Percentiles rank a stretch among this genome's conserved stretches.
phyloP scores from a whole-genome alignment of 2,888 invertebrate genomes.

The Ophion costatus region DNA sequence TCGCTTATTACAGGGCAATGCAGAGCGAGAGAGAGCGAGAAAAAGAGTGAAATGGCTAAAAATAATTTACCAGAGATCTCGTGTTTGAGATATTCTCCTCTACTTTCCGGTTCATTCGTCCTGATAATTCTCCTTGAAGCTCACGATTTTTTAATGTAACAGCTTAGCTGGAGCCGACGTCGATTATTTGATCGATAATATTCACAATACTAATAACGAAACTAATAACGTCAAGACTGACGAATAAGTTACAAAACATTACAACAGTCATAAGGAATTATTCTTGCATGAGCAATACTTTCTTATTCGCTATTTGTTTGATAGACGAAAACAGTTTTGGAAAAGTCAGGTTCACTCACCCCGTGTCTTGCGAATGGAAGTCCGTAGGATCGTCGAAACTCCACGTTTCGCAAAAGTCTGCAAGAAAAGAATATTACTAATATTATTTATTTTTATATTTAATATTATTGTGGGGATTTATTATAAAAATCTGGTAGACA shows the following conservation, averaged over 20 bases:
- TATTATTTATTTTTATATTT: background rate
- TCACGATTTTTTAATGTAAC: too few species aligned
- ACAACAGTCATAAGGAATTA: background rate
- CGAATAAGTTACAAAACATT: background rate
- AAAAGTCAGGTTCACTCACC: constrained; percentile 28
- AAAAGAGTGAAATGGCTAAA: constrained; percentile 23
- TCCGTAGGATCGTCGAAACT: constrained; percentile 46
- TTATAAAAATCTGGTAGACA: background rate
- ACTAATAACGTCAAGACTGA: background rate
- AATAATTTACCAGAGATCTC: constrained; percentile 49
- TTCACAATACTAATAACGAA: background rate
- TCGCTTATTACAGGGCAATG: background rate
- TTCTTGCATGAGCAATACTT: too few species aligned
- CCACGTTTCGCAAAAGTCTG: constrained; percentile 46
- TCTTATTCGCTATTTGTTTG: too few species aligned
- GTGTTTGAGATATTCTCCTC: constrained; percentile 3
- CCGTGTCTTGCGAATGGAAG: constrained; percentile 46
- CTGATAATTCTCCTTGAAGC: background rate
- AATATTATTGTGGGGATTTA: constrained; percentile 11
- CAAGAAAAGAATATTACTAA: constrained; percentile 5
- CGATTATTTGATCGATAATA: background rate
- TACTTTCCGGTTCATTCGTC: constrained; percentile 8
- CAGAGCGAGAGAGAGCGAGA: background rate
- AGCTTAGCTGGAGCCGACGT: background rate
- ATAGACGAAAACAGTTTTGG: background rate